These are phyloP conservation scores for Sclerodermus sp. DNA, from an alignment of 2,888 invertebrate species.

Conservation along the genomic window DNA sequence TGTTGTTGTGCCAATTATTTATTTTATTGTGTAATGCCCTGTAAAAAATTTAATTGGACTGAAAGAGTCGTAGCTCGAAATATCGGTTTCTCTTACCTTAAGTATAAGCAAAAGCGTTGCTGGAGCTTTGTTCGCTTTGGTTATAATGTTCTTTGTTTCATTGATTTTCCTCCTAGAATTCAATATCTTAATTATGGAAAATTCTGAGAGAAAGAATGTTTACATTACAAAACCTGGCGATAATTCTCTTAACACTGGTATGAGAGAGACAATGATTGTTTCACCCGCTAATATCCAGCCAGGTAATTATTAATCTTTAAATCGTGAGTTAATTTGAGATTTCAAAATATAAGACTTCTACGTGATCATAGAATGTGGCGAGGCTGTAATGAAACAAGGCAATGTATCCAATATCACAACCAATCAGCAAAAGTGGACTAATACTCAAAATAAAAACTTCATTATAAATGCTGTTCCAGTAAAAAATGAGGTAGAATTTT, in stretches of 20 bases:
- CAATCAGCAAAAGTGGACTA: slow-evolving; percentile 34
- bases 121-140: too few relatives aligned
- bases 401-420: slow-evolving; percentile 30
- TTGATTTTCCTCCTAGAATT: too few relatives aligned
- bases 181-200: slow-evolving; percentile 31
- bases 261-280: slow-evolving; percentile 34
- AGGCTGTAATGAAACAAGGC: slow-evolving; percentile 30
- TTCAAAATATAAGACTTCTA: neutral
- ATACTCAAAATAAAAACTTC: slow-evolving; percentile 31
- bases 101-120: too few relatives aligned
- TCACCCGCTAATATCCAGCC: slow-evolving; percentile 28
- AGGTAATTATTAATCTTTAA: slow-evolving; percentile 16
- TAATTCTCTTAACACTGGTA: slow-evolving; percentile 29
- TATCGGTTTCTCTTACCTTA: too few relatives aligned
- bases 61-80: too few relatives aligned
- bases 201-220: slow-evolving; percentile 35
- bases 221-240: slow-evolving; percentile 29
- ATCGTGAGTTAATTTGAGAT: neutral
- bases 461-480: slow-evolving; percentile 32
- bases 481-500: slow-evolving; percentile 34
- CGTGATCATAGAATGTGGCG: slow-evolving; percentile 24
- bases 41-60: too few relatives aligned
- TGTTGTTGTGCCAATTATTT: too few relatives aligned
- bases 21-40: too few relatives aligned
- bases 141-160: too few relatives aligned